Base-by-base conservation (phyloP, 2,797 vertebrate species). In the Podargus strigoides region DNA sequence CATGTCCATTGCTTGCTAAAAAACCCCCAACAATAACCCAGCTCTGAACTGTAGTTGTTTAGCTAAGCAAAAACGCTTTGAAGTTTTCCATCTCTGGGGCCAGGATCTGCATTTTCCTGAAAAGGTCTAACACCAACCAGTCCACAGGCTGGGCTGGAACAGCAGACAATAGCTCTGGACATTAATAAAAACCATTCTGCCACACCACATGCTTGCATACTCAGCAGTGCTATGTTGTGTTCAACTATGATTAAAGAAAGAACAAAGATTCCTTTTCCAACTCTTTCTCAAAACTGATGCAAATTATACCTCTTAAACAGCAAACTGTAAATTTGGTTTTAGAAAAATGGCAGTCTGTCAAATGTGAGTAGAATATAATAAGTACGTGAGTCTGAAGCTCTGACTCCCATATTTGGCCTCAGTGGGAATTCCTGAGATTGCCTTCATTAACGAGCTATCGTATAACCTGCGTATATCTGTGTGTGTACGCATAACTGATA, bases 301-400 rank as follows among this genome's bases (percentile, higher is more conserved):
- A 96, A 95, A 96, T 94, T 84, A 91, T 91, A 92, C 55, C 56
- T 91, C 84, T 96, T 91, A 52, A 95, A 88, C 36, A 89, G 46
- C 37, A 93, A 94, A 94, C 79, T 95, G 39, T 91, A 89, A 81
- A 85, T 92, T 73, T 95, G 90, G 64, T 78, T 94, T 96, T 83
- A 87, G 91, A 78, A 82, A 64, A 96, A 91, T 32, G 53, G 59
- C 37, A 52, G 53, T 53, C 68, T 89, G 44, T 68, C 70, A 55
- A 73, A 93, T 42, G 44, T 36, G 41, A 76, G 36, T 79, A 79
- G 67, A 67, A 81, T 36, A 69, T 36, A 59, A 80, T 12, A 91
- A 89, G 19, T 66, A 58, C 27, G 36, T 32, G n/a, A 87, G 20
- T 37, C 53, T 55, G 22, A 72, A 87, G n/a, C 42, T 86, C 75